Conservation (phyloP, 2,113 vertebrate genomes). For the Urocitellus parryii region DNA sequence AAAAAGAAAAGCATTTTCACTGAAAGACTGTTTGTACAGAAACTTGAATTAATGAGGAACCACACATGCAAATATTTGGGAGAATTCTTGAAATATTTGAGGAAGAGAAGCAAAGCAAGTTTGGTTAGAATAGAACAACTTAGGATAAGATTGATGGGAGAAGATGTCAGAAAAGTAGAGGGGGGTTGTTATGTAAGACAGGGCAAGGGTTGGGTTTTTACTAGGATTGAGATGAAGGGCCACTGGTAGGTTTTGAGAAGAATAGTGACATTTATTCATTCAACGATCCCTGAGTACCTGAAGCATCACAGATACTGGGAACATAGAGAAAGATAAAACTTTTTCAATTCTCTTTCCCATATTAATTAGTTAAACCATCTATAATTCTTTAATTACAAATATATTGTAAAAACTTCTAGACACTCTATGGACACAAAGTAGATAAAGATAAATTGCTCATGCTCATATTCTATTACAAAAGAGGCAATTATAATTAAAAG, state of each 20-base stretch:
- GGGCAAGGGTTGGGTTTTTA: not conserved
- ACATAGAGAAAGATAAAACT: not conserved
- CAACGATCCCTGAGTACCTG: not conserved
- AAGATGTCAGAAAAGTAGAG: not conserved
- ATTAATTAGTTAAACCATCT: not conserved
- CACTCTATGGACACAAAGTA: not conserved
- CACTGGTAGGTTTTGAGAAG: not conserved
- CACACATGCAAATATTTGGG: not conserved
- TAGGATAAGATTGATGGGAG: not conserved
- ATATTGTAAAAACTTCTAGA: not conserved
- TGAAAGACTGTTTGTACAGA: not conserved
- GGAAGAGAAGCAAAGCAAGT: not conserved
- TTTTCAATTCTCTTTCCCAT: not conserved
- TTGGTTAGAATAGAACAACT: not conserved
- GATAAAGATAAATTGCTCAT: not conserved
- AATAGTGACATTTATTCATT: not conserved
- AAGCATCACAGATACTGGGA: not conserved
- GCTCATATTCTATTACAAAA: not conserved
- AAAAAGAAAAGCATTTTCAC: not conserved
- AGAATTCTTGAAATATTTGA: not conserved
- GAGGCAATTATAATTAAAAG: not conserved
- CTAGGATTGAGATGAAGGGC: not conserved
- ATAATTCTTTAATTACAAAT: not conserved
- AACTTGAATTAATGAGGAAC: not conserved
- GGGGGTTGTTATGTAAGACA: not conserved